Conservation (phyloP, 1,140 invertebrate species). For the Triops cancriformis region DNA sequence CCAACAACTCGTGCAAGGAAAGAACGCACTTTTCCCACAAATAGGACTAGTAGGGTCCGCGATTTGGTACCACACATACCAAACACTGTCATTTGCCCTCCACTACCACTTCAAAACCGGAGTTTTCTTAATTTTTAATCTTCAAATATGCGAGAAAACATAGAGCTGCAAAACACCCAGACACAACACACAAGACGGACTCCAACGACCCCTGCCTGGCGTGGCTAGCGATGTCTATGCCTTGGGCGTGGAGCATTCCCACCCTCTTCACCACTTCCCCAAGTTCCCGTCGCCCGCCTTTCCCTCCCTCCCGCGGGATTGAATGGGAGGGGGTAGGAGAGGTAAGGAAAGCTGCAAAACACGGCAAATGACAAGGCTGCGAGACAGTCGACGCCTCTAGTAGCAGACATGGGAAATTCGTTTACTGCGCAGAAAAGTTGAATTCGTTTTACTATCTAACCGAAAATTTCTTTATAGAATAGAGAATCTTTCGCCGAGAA, state of each 20-base stretch:
- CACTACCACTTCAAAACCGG: not conserved
- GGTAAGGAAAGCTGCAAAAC: not conserved
- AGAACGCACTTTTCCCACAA: not conserved
- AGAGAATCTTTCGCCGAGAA: too few species aligned
- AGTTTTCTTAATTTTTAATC: not conserved
- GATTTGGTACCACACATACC: not conserved
- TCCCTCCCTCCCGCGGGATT: not conserved
- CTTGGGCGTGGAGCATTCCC: slow-evolving; percentile 11
- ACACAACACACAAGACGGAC: slow-evolving; percentile 9
- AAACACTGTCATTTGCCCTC: not conserved
- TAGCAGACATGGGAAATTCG: not conserved
- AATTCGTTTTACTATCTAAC: not conserved
- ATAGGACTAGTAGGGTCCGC: not conserved
- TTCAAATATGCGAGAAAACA: slow-evolving; percentile 6
- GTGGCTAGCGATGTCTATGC: slow-evolving; percentile 8
- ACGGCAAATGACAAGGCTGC: not conserved
- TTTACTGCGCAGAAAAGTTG: not conserved
- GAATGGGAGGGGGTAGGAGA: not conserved
- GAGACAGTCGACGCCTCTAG: not conserved
- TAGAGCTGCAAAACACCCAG: slow-evolving; percentile 7
- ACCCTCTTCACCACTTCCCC: not conserved
- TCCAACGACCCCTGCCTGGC: slow-evolving; percentile 7
- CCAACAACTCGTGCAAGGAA: not conserved
- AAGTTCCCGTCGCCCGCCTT: not conserved
- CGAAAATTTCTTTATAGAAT: too few species aligned